These are phyloP conservation scores for Periplaneta americana DNA, from an alignment of 1,140 invertebrate genomes.

Conservation along the genomic window DNA sequence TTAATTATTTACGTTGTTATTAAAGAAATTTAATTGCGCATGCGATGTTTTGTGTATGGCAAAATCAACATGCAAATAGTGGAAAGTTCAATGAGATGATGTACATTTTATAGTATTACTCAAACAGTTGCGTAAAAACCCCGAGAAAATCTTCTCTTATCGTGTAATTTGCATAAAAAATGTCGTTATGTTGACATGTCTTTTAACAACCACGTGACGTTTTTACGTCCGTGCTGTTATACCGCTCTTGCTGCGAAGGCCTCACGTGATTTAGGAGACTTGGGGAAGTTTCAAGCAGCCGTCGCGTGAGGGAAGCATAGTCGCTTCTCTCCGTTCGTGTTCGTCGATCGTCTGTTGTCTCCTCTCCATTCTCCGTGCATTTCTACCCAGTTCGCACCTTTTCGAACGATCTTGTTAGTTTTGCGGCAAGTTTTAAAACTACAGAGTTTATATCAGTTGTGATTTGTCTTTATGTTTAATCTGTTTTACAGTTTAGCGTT, in stretches of 20 bases:
- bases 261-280: background rate
- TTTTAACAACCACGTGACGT: background rate
- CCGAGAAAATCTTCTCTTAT: no score
- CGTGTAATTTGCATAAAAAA: background rate
- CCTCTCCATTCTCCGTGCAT: background rate
- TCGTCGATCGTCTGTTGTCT: background rate
- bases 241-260: background rate
- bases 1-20: no score
- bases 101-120: no score
- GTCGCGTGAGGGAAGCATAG: background rate
- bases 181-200: background rate
- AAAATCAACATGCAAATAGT: no score
- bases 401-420: background rate
- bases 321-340: background rate
- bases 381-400: background rate
- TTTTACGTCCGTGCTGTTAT: no score
- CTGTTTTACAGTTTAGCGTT: no score
- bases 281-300: background rate
- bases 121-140: no score
- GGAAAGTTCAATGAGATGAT: no score
- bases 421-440: background rate
- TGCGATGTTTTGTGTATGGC: no score
- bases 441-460: background rate
- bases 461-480: background rate
- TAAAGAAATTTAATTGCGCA: no score